Evolutionary conservation across 2,797 vertebrate species (phyloP), one percentile per base, ranked within the genome.

Genomic region (Oreochromis mossambicus): DNA sequence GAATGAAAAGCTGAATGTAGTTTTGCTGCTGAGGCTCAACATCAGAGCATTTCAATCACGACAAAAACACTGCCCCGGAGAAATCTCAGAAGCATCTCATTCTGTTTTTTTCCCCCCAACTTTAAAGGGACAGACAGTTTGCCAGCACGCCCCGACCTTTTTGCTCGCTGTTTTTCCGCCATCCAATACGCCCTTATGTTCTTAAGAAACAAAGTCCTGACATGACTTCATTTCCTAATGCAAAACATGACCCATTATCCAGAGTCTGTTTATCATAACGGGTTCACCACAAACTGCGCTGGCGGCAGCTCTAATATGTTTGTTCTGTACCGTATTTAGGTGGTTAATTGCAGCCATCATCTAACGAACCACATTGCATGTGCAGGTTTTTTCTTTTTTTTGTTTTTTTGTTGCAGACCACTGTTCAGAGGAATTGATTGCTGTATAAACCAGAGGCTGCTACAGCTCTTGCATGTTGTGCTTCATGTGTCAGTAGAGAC

Each of bases 181-280:
- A 38, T 80, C 55, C 90, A 70, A 73, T 66, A 78, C 34, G 41
- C 58, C 51, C 82, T 34, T 87, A 87, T 90, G 79, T 87, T 88
- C 83, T 80, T 75, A 52, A 68, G 86, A 85, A 88, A 88, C 88
- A 81, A 78, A 90, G 75, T 78, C 87, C 76, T 86, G 83, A 92
- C 88, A 83, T 93, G 89, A 94, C 86, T 91, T 93, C 88, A 92
- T 77, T 52, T 91, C 56, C 83, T 93, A 89, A 93, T 91, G 82
- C 73, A 83, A 93, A 94, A 91, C 94, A 94, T 85, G 79, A 51
- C 75, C 76, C 79, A 79, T 90, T 86, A 88, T 89, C 63, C 92
- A 88, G 86, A 87, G 91, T 92, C 94, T 94, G 94, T 95, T 93
- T 91, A 93, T 91, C 91, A 88, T 94, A 94, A 94, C 68, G 8